Percentiles rank a stretch among this genome's conserved stretches.
Evolutionary conservation across 2,113 vertebrate species (phyloP).

Genomic region (Daboia siamensis): DNA sequence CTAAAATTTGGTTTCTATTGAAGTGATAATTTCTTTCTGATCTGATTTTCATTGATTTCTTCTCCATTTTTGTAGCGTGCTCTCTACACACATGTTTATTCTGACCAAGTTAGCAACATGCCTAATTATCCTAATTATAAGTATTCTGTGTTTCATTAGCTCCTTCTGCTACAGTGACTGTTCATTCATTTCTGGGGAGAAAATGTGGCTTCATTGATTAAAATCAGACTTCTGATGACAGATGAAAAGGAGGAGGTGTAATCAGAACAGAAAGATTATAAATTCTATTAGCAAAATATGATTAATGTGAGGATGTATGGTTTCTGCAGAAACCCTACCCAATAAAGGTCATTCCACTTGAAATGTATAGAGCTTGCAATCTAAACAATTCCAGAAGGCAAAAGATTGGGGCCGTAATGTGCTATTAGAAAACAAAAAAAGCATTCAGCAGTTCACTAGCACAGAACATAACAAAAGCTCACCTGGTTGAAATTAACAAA

Average conservation of each 20-base stretch:
- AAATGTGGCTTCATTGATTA: slow-evolving; percentile 33
- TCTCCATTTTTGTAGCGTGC: slow-evolving; percentile 43
- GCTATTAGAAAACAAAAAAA: background rate
- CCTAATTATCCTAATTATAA: slow-evolving; percentile 62
- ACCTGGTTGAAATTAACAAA: background rate
- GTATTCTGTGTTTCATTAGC: slow-evolving; percentile 44
- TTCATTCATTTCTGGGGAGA: slow-evolving; percentile 47
- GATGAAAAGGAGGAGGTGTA: slow-evolving; percentile 3
- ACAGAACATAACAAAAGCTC: background rate
- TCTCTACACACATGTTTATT: slow-evolving; percentile 56
- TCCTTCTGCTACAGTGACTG: slow-evolving; percentile 46
- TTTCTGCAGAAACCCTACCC: background rate
- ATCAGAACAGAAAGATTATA: slow-evolving; percentile 11
- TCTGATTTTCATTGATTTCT: slow-evolving; percentile 59
- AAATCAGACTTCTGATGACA: slow-evolving; percentile 23
- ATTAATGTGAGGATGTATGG: background rate
- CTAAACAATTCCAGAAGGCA: background rate
- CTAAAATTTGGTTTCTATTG: background rate
- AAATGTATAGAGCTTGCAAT: background rate
- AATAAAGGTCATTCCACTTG: background rate
- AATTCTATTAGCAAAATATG: slow-evolving; percentile 6
- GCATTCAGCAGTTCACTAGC: background rate
- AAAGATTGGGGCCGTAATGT: background rate
- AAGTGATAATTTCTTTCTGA: slow-evolving; percentile 51
- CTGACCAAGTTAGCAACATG: slow-evolving; percentile 50